Evolutionary conservation across 2,888 invertebrate genomes (phyloP), one percentile per base, ranked within the genome.

Genomic region (Cyaniris semiargus): DNA sequence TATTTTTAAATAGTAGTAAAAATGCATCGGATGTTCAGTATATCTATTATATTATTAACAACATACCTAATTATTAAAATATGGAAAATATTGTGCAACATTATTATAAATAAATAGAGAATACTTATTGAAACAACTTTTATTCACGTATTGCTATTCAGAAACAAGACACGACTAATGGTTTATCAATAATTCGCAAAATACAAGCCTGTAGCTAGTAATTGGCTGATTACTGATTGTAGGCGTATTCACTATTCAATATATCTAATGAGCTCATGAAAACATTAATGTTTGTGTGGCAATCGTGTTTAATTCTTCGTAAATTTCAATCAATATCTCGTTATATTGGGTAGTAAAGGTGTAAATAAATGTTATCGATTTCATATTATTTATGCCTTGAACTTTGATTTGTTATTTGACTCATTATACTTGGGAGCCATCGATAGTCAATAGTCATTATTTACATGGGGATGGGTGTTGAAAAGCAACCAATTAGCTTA

Each of bases 191-290:
- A 66, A 27, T 66, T 66, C 66, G 66, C 27, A 66, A 66, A 66
- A 66, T 66, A 66, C 66, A 31, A 31, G 27, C 27, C 27, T 66
- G 18, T 66, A 60, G 60, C 60, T 27, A 8, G 1, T 66, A 66
- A 66, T 66, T 31, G 66, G 27, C 66, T 31, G 66, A 66, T 23
- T 66, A 66, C 66, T 66, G 66, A 66, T 66, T 66, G 66, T 66
- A 66, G 66, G 15, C 66, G 27, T 66, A 66, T 66, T 66, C 6
- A 31, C 66, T 66, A 27, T 66, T 66, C 66, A 66, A 31, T 66
- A 27, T 31, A 66, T 21, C 66, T 66, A 66, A 66, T 66, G 66
- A 66, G 66, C 66, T 66, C 31, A 31, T 66, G 27, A 66, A 66
- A 66, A 13, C 15, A 66, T 66, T 15, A 66, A 27, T 66, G 5